A percentile compares a stretch with the other conserved stretches of the same genome.
phyloP scores from a whole-genome alignment of 92 coral and sea anemone genomes.

The Palythoa grandis region DNA sequence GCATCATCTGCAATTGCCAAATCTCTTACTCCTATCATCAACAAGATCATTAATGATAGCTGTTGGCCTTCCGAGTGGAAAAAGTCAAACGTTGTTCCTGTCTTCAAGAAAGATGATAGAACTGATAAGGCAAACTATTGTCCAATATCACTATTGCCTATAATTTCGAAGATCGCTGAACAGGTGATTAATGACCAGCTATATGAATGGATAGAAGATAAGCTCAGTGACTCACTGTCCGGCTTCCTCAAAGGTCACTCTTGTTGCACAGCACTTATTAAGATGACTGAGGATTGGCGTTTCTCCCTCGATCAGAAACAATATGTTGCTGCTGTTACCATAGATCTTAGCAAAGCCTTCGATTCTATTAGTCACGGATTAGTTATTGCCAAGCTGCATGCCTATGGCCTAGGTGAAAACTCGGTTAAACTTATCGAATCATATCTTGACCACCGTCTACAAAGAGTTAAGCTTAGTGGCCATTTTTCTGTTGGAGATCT shows the following conservation, averaged over 20 bases:
- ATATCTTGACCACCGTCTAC: neutral
- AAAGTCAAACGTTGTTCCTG: too few species aligned
- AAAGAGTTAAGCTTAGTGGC: neutral
- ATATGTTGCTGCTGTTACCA: neutral
- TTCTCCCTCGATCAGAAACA: slow-evolving; percentile 1
- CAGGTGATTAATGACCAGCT: neutral
- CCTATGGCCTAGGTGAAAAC: neutral
- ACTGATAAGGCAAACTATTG: neutral
- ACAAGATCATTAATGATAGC: neutral
- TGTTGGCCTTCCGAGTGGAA: too few species aligned
- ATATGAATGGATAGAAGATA: neutral
- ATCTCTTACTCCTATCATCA: slow-evolving; percentile 9
- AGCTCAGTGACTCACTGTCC: too few species aligned
- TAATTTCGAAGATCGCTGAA: neutral
- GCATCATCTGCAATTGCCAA: slow-evolving; percentile 36
- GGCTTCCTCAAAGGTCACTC: too few species aligned
- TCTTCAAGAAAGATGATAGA: too few species aligned
- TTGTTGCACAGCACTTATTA: too few species aligned
- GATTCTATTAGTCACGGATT: neutral
- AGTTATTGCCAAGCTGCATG: neutral
- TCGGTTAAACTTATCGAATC: too few species aligned
- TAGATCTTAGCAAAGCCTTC: neutral
- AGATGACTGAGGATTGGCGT: neutral
- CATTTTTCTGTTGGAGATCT: neutral
- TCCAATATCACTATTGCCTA: neutral